phyloP scores from a whole-genome alignment of 2,797 vertebrate species.

The Lacerta bilineata region DNA sequence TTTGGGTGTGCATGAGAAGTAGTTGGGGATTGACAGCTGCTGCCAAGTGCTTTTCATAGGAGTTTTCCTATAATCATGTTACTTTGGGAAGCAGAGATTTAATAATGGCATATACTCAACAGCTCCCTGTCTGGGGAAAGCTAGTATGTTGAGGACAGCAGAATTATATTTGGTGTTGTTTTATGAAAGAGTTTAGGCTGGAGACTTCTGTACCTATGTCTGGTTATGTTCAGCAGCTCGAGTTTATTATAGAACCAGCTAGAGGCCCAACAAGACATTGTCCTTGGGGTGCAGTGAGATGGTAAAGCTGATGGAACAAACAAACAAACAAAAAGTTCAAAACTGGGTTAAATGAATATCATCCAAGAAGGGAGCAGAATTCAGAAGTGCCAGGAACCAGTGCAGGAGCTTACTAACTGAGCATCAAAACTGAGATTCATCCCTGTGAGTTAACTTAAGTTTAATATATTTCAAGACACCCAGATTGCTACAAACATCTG shows the following conservation, averaged over 20 bases:
- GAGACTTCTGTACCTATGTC: neutral
- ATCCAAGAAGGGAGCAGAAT: neutral
- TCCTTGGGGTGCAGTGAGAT: neutral
- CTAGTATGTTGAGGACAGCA: neutral
- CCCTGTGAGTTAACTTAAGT: neutral
- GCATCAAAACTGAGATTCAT: neutral
- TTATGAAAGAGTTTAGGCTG: fast-evolving
- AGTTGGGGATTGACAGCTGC: neutral
- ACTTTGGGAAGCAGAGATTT: conserved; percentile 7
- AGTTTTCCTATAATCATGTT: too few relatives aligned
- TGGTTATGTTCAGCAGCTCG: neutral
- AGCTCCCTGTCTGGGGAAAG: neutral
- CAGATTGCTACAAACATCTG: neutral
- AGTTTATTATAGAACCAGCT: neutral
- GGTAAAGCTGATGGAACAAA: neutral
- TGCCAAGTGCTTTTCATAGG: neutral
- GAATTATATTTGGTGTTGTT: too few relatives aligned
- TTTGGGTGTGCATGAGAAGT: neutral
- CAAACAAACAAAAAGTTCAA: neutral
- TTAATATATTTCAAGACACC: neutral
- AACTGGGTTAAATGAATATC: neutral
- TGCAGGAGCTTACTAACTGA: neutral
- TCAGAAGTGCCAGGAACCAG: neutral
- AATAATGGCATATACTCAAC: neutral
- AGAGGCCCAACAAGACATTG: neutral